phyloP scores from a whole-genome alignment of 2,797 vertebrate species.

The Argentina silus region DNA sequence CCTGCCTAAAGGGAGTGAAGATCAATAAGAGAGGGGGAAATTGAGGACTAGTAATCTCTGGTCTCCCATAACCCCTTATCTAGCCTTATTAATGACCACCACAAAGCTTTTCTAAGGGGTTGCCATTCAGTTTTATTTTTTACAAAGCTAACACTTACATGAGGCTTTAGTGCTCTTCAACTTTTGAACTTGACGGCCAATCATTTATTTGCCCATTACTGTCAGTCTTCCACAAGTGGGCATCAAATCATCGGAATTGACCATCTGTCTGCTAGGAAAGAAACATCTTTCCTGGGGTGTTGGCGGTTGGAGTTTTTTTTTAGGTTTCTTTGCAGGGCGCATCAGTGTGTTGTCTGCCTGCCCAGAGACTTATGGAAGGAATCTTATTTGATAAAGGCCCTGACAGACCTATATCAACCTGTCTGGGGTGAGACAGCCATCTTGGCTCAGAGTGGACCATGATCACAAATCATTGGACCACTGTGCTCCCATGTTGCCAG shows the following conservation, averaged over 20 bases:
- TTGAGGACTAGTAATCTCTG: neutral
- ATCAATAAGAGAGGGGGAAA: neutral
- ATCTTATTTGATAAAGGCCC: conserved; percentile 20
- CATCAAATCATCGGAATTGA: conserved; percentile 35
- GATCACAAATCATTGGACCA: conserved; percentile 23
- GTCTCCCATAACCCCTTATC: neutral
- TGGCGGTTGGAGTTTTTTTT: neutral
- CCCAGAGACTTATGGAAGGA: conserved; percentile 39
- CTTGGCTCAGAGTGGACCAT: conserved; percentile 8
- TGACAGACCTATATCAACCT: conserved; percentile 18
- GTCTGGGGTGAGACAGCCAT: conserved; percentile 6
- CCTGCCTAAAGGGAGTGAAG: neutral
- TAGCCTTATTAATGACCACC: neutral
- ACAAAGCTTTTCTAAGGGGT: neutral
- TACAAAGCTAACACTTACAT: conserved; percentile 19
- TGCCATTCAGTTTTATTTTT: conserved; percentile 22
- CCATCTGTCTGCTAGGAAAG: conserved; percentile 35
- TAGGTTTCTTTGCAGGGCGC: neutral
- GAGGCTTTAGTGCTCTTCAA: conserved; percentile 27
- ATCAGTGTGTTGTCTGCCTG: neutral
- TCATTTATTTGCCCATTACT: conserved; percentile 57
- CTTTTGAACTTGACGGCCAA: conserved; percentile 17
- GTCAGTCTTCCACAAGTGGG: conserved; percentile 32
- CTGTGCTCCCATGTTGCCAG: neutral
- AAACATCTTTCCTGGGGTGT: conserved; percentile 10